Evolutionary conservation across 64 coral and sea anemone species (phyloP).

Genomic region (Trachythela sp.): DNA sequence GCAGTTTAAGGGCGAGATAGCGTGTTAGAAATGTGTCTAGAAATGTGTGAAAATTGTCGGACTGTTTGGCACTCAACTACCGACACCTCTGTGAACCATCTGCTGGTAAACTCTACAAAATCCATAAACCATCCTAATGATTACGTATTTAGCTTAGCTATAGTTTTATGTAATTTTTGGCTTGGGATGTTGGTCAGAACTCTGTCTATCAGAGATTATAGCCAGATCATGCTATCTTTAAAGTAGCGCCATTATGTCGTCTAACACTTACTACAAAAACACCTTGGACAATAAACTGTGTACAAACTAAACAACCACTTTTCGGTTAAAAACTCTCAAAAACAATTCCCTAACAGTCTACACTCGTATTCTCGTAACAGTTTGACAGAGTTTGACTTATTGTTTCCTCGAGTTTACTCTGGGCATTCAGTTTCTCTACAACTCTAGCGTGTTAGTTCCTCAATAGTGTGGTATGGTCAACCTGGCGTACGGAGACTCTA

Average conservation of each 20-base stretch:
- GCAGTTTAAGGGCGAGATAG: neutral
- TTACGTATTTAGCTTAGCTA: neutral
- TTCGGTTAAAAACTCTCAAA: neutral
- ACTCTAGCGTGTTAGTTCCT: neutral
- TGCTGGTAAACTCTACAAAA: neutral
- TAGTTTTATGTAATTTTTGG: neutral
- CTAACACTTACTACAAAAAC: neutral
- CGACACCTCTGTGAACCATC: neutral
- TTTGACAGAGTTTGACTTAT: neutral
- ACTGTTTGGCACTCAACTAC: neutral
- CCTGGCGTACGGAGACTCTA: neutral
- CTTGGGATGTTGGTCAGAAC: neutral
- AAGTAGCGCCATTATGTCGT: neutral
- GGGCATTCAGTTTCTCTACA: neutral
- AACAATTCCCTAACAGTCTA: neutral
- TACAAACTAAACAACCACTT: neutral
- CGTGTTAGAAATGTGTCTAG: neutral
- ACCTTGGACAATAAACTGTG: slow-evolving; percentile 11
- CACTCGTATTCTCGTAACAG: neutral
- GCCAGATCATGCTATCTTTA: neutral
- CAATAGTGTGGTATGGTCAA: neutral
- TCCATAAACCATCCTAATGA: neutral
- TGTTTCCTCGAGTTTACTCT: neutral
- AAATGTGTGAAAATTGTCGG: neutral
- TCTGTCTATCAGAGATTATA: neutral